Evolutionary conservation across 2,888 invertebrate genomes (phyloP).

Genomic region (Orthosia gracilis): DNA sequence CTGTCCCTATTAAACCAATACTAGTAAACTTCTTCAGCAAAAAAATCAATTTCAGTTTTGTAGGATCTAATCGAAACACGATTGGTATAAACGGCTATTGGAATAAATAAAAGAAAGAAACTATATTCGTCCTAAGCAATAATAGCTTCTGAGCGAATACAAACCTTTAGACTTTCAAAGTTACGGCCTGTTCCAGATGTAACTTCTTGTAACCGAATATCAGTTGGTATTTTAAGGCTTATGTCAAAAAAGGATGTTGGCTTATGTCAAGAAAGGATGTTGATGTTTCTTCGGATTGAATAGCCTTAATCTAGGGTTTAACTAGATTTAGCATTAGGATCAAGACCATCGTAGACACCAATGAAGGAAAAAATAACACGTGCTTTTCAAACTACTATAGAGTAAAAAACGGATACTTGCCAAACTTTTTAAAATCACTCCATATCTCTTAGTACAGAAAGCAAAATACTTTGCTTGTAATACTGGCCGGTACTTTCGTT

Average conservation of each 20-base stretch:
- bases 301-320: background rate
- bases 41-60: slow-evolving; percentile 20
- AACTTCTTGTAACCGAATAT: slow-evolving; percentile 14
- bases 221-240: background rate
- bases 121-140: slow-evolving; percentile 19
- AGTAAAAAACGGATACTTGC: too few relatives aligned
- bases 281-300: background rate
- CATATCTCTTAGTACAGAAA: too few relatives aligned
- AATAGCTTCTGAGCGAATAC: slow-evolving; percentile 4
- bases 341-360: background rate
- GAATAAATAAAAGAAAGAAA: slow-evolving; percentile 12
- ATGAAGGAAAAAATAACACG: too few relatives aligned
- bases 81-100: slow-evolving; percentile 12
- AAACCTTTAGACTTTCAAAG: background rate
- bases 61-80: slow-evolving; percentile 15
- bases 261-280: too few relatives aligned
- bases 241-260: too few relatives aligned
- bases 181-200: slow-evolving; percentile 30
- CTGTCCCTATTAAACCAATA: background rate
- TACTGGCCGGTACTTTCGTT: too few relatives aligned
- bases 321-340: background rate
- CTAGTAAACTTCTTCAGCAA: background rate
- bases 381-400: too few relatives aligned
- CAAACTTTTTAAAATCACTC: too few relatives aligned
- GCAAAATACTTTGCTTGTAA: too few relatives aligned